Base-by-base conservation (phyloP, 2,888 invertebrate genomes). In the Lepidochrysops patricia region DNA sequence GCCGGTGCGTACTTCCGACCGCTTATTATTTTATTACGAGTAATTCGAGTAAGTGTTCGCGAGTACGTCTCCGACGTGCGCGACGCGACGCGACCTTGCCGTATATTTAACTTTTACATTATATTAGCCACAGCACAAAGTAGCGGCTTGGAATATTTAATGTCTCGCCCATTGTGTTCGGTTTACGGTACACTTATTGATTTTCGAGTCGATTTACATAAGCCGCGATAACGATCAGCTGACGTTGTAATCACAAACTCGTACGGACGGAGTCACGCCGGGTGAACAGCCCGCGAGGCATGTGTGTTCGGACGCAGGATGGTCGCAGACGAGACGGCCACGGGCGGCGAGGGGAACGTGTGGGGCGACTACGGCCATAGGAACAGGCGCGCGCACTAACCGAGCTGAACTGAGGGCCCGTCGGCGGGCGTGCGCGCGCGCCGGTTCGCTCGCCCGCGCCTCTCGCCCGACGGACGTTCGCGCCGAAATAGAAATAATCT, bases 401-500 rank as follows among this genome's bases (percentile, higher is more conserved):
- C n/a, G n/a, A n/a, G 75, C 69, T 64, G 12, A 58, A 66, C 73
- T 71, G 60, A 64, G 68, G 68, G 68, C 68, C 70, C 64, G 68
- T 72, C 78, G 77, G 79, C 74, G 70, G 66, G 76, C 77, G 68
- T 72, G 78, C 77, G 79, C 74, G 70, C 66, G 76, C 77, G 68
- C 68, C 70, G 64, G 68, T 72, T 77, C 78, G 80, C 74, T 70
- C 66, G 76, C 78, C 77, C 72, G 71, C 62, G 67, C 63, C 66
- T 63, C 64, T 67, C 70, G 68, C 37, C 37, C 73, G 75, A 76
- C 77, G 78, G n/a, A n/a, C 82, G 76, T 71, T 71, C 73, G 74
- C 67, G 79, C 85, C 81, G 74, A 87, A 88, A 86, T 88, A 86
- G 86, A 88, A 77, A 80, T 75, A 72, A 72, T 76, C 74, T 58